Conservation (phyloP, 1,140 invertebrate genomes). For the Macrocentrus cingulum region DNA sequence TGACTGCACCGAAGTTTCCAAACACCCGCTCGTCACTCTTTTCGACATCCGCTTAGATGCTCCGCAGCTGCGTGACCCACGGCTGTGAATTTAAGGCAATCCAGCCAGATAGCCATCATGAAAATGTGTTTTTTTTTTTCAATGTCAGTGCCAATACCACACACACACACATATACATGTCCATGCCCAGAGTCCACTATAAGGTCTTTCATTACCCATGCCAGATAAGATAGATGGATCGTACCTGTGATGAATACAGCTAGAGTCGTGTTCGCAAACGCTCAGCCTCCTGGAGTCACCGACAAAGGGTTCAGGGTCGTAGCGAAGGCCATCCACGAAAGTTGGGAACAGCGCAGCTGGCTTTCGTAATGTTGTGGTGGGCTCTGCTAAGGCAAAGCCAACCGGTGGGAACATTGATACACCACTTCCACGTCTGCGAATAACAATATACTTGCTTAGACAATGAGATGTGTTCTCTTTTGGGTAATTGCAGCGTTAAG, state of each 20-base stretch:
- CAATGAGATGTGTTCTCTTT: no score
- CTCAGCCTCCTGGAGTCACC: constrained; percentile 39
- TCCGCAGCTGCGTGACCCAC: constrained; percentile 25
- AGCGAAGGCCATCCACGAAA: constrained; percentile 43
- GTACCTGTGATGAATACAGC: constrained; percentile 46
- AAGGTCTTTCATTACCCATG: neutral
- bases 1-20: constrained; percentile 72
- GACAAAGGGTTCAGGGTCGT: constrained; percentile 45
- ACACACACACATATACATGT: constrained; percentile 3
- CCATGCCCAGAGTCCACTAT: constrained; percentile 13
- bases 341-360: constrained; percentile 43
- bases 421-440: constrained; percentile 37
- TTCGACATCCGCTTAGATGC: constrained; percentile 12
- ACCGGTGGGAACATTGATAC: constrained; percentile 40
- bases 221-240: constrained; percentile 3
- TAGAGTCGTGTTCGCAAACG: constrained; percentile 45
- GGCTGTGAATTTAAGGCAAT: constrained; percentile 21
- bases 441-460: no score
- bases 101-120: neutral
- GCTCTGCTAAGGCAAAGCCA: constrained; percentile 45
- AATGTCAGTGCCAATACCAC: constrained; percentile 31
- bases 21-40: constrained; percentile 31
- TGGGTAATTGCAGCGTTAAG: no score
- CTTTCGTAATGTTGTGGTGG: constrained; percentile 40
- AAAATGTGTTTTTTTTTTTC: constrained; percentile 23